These are phyloP conservation scores for Standfussiana lucernea DNA, from an alignment of 2,888 invertebrate genomes.

Conservation along the genomic window DNA sequence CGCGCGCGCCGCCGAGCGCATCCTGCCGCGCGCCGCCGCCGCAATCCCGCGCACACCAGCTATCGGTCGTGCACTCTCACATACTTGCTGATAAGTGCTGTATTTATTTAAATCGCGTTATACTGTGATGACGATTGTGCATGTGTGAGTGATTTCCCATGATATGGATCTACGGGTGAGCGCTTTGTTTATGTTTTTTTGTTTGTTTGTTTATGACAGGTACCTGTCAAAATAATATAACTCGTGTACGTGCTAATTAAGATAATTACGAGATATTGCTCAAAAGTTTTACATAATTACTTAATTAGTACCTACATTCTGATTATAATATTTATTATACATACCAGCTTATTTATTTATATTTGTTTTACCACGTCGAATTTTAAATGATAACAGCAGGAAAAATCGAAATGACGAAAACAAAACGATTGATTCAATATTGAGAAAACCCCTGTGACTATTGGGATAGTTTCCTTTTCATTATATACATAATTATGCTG, in stretches of 20 bases:
- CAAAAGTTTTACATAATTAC: background rate
- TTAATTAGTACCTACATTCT: conserved; percentile 14
- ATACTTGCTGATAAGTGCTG: conserved; percentile 59
- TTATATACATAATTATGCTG: background rate
- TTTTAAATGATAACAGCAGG: conserved; percentile 17
- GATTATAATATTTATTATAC: conserved; percentile 18
- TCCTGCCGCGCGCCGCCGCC: conserved; percentile 67
- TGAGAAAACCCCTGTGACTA: conserved; percentile 34
- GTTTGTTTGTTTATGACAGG: conserved; percentile 8
- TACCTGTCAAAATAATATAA: background rate
- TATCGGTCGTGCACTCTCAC: conserved; percentile 58
- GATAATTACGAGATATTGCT: conserved; percentile 10
- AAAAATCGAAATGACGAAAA: conserved; percentile 25
- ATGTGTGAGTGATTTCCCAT: conserved; percentile 76
- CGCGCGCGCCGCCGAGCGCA: conserved; percentile 65
- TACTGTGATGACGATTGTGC: conserved; percentile 72
- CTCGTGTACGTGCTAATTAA: background rate
- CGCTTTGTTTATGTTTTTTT: conserved; percentile 19
- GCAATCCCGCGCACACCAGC: conserved; percentile 62
- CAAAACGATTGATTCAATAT: conserved; percentile 15
- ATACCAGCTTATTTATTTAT: background rate
- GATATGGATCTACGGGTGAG: conserved; percentile 86
- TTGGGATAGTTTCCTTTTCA: conserved; percentile 13
- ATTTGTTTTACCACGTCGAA: background rate
- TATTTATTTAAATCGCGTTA: conserved; percentile 57